Evolutionary conservation across 2,888 invertebrate genomes (phyloP), one percentile per base, ranked within the genome.

Genomic region (Tridacna gigas): DNA sequence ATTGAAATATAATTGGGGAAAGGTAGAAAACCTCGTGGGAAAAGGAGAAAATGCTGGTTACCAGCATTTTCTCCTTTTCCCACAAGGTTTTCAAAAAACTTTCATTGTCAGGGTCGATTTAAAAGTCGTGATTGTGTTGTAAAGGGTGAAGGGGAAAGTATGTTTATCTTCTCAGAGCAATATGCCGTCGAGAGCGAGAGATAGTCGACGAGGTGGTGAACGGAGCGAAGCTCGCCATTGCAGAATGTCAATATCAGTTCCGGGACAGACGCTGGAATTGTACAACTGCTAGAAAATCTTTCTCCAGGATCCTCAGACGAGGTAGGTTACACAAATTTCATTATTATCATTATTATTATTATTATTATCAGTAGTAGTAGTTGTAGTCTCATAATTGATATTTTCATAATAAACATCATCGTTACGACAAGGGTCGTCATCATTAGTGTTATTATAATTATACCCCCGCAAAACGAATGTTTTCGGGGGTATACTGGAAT

Each of bases 231-330:
- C 76, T 93, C 26, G 94, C 97, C 0, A 96, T 98, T 45, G 94
- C 95, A 28, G 98, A 98, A 93, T 98, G 98, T 93, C 97, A 97
- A 95, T 96, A 96, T 92, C 98, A 98, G 95, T 98, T 98, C 95
- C 95, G 96, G 78, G 95, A 96, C 85, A 95, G 97, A 85, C 95
- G 97, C 76, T 98, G 98, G 98, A 98, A 98, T 94, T 98, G 98
- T 93, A 97, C 97, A 0, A 96, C 97, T 0, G 96, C 97, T 86
- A 96, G 97, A 90, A 96, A 97, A 89, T 97, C 97, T 89, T 96
- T 98, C 95, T 96, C 97, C 94, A 97, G 97, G 95, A 97, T 98
- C 93, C 96, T 98, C 84, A 96, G 97, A 94, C 97, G 97, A 96
- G 98, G 98, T 98, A 95, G 96, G 20, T 65, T 3, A 56, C 20